Percentiles rank a stretch among this genome's conserved stretches.
Conservation (phyloP, 2,888 invertebrate species). For the Ichneumoninae sp. region DNA sequence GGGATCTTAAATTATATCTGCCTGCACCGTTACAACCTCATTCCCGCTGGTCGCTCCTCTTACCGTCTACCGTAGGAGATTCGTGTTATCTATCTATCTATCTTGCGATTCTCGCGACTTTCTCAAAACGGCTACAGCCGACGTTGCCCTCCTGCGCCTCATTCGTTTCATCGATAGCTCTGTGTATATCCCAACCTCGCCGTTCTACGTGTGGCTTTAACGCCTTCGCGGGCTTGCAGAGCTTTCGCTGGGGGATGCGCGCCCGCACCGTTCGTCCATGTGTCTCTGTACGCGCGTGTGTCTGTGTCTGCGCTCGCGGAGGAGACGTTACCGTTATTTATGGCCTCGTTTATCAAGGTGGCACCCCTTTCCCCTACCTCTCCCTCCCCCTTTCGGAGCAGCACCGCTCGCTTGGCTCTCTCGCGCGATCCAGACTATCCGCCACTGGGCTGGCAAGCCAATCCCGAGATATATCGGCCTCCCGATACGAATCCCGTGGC, state of each 20-base stretch:
- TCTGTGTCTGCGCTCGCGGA: slow-evolving; percentile 70
- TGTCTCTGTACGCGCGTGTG: not conserved
- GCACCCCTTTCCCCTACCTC: slow-evolving; percentile 78
- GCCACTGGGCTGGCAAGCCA: slow-evolving; percentile 84
- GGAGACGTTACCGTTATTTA: slow-evolving; percentile 84
- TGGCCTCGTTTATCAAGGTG: slow-evolving; percentile 83
- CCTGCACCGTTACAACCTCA: slow-evolving; percentile 48
- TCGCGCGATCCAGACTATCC: slow-evolving; percentile 79
- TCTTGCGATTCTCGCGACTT: slow-evolving; percentile 39
- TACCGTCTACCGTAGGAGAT: slow-evolving; percentile 7
- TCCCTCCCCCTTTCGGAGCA: slow-evolving; percentile 67
- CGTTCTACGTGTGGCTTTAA: slow-evolving; percentile 28
- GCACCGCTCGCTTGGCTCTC: slow-evolving; percentile 47
- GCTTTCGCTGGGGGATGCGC: slow-evolving; percentile 61
- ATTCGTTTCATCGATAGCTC: slow-evolving; percentile 45
- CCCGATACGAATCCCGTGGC: slow-evolving; percentile 81
- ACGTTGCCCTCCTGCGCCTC: slow-evolving; percentile 30
- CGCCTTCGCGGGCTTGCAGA: slow-evolving; percentile 46
- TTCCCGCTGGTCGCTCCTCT: slow-evolving; percentile 32
- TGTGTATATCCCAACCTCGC: slow-evolving; percentile 27
- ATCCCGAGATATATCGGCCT: slow-evolving; percentile 86
- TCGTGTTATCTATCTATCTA: slow-evolving; percentile 20
- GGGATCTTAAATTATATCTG: slow-evolving; percentile 78
- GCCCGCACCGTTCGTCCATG: not conserved
- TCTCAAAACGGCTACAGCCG: slow-evolving; percentile 33